Evolutionary conservation across 2,797 vertebrate species (phyloP).

Genomic region (Propithecus deckenii): DNA sequence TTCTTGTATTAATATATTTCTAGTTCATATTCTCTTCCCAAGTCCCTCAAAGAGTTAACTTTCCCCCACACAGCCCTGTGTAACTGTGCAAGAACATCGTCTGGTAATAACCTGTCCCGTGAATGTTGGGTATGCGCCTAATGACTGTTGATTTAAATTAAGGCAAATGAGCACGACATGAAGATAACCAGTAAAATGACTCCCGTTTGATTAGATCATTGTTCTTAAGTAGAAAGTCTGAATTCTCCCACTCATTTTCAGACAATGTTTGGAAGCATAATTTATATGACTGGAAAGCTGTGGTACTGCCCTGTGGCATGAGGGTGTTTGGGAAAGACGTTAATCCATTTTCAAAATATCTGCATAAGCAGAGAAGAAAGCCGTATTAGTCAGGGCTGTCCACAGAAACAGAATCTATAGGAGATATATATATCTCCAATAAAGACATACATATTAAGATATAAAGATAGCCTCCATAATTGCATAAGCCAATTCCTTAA

Average conservation of each 20-base stretch:
- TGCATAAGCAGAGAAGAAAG: background rate
- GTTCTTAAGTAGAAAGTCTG: background rate
- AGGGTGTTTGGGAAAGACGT: no score
- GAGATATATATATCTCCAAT: background rate
- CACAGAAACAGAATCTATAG: background rate
- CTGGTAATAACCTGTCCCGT: rapidly evolving
- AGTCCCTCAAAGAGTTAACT: background rate
- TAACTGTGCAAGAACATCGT: background rate
- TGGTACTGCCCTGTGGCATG: background rate
- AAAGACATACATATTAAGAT: background rate
- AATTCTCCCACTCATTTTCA: background rate
- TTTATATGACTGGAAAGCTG: background rate
- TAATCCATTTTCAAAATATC: background rate
- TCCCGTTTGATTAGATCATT: background rate
- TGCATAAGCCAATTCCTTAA: background rate
- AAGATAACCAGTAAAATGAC: background rate
- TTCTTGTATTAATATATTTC: background rate
- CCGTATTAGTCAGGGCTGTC: background rate
- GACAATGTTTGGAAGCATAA: no score
- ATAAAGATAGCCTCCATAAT: background rate
- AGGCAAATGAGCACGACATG: background rate
- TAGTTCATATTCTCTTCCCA: rapidly evolving
- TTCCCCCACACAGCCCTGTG: background rate
- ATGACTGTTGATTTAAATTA: background rate
- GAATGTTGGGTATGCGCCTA: background rate